These are phyloP conservation scores for Leucoraja ocellata DNA, from an alignment of 2,797 vertebrate genomes.

Conservation along the genomic window DNA sequence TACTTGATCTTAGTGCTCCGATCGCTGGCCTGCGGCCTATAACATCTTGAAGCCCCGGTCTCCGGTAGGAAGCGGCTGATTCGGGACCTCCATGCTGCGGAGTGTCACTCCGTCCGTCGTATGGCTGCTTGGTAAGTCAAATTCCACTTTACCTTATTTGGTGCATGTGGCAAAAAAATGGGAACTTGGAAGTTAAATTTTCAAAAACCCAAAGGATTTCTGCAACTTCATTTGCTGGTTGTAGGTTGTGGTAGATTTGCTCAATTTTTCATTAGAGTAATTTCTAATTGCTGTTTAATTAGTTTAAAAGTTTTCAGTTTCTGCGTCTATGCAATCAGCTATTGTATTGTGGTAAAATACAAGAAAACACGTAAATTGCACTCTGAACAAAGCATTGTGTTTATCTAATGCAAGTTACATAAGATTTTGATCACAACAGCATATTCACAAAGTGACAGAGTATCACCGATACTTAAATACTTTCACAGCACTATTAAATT, in stretches of 20 bases:
- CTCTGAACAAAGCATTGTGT: not conserved
- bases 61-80: no score
- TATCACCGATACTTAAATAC: not conserved
- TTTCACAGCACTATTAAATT: not conserved
- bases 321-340: not conserved
- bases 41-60: no score
- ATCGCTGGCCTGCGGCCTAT: no score
- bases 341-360: not conserved
- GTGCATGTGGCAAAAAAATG: no score
- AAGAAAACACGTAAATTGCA: not conserved
- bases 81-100: no score
- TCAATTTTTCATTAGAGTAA: not conserved
- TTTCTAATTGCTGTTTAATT: not conserved
- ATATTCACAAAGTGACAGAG: not conserved
- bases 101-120: no score
- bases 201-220: not conserved
- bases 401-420: not conserved
- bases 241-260: not conserved
- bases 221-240: not conserved
- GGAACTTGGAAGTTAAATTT: not conserved
- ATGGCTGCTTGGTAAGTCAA: no score
- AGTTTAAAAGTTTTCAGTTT: not conserved
- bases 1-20: no score
- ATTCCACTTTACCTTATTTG: no score
- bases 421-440: not conserved